phyloP scores from a whole-genome alignment of 1,140 invertebrate species.

The Zaprionus inermis region DNA sequence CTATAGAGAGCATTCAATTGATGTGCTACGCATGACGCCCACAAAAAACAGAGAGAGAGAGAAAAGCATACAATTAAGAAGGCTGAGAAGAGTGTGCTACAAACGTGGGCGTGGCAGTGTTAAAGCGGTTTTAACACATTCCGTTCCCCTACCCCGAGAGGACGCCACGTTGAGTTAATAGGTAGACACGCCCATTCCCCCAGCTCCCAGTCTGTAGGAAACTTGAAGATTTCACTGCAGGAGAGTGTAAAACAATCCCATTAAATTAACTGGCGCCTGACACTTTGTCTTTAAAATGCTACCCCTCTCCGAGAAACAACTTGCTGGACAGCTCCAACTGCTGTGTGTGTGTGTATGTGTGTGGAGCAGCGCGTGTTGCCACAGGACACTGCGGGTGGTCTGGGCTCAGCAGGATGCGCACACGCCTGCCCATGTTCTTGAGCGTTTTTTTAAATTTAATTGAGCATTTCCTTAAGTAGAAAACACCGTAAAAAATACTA shows the following conservation, averaged over 20 bases:
- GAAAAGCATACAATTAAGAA: slow-evolving; percentile 25
- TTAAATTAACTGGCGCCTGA: slow-evolving; percentile 69
- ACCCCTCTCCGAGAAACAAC: background rate
- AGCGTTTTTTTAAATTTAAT: background rate
- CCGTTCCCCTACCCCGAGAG: slow-evolving; percentile 17
- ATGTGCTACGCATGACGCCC: slow-evolving; percentile 12
- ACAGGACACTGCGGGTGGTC: slow-evolving; percentile 3
- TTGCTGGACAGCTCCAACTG: slow-evolving; percentile 15
- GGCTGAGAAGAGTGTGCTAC: slow-evolving; percentile 2
- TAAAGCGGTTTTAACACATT: slow-evolving; percentile 45
- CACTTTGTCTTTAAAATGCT: slow-evolving; percentile 53
- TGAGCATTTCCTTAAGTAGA: background rate
- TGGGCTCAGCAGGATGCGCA: background rate
- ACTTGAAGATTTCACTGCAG: slow-evolving; percentile 60
- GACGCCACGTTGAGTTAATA: slow-evolving; percentile 60
- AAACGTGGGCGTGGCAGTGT: slow-evolving; percentile 24
- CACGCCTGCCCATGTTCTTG: background rate
- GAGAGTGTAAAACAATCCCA: slow-evolving; percentile 74
- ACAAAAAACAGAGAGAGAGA: slow-evolving; percentile 5
- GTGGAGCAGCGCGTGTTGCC: background rate
- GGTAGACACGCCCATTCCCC: slow-evolving; percentile 33
- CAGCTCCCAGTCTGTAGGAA: slow-evolving; percentile 20
- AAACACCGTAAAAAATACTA: background rate
- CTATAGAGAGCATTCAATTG: slow-evolving; percentile 11
- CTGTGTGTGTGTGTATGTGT: background rate